Percentiles rank a stretch among this genome's conserved stretches.
phyloP scores from a whole-genome alignment of 2,888 invertebrate genomes.

The Chrysolina oricalcia region DNA sequence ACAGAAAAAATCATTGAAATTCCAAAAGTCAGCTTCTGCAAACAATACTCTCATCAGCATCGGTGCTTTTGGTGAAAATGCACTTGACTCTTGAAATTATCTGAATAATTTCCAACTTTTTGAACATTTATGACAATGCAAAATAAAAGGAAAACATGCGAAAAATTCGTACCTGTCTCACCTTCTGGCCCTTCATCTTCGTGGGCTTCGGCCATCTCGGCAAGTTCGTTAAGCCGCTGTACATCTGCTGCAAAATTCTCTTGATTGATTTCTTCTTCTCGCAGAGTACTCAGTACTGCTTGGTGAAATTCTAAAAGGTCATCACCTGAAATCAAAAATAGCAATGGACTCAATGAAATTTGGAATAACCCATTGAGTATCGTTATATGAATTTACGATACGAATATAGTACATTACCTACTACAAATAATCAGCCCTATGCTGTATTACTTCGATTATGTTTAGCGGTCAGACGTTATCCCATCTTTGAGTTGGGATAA shows the following conservation, averaged over 20 bases:
- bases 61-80: too few species aligned
- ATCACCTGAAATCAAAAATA: conserved; percentile 74
- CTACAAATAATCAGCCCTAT: too few species aligned
- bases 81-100: neutral
- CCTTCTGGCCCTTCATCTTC: conserved; percentile 77
- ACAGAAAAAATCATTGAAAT: neutral
- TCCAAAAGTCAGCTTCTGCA: neutral
- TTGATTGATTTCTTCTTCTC: conserved; percentile 77
- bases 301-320: conserved; percentile 96
- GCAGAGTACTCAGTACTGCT: conserved; percentile 78
- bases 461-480: too few species aligned
- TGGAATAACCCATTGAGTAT: too few species aligned
- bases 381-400: too few species aligned
- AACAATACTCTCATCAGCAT: too few species aligned
- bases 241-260: conserved; percentile 81
- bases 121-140: conserved; percentile 47
- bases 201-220: conserved; percentile 81
- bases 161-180: conserved; percentile 77
- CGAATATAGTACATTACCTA: too few species aligned
- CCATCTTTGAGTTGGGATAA: too few species aligned
- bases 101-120: conserved; percentile 37
- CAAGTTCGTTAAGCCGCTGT: conserved; percentile 81
- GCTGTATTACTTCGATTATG: too few species aligned
- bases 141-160: conserved; percentile 43
- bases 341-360: neutral